Conservation (phyloP, 2,888 invertebrate genomes). For the Tuta absoluta region DNA sequence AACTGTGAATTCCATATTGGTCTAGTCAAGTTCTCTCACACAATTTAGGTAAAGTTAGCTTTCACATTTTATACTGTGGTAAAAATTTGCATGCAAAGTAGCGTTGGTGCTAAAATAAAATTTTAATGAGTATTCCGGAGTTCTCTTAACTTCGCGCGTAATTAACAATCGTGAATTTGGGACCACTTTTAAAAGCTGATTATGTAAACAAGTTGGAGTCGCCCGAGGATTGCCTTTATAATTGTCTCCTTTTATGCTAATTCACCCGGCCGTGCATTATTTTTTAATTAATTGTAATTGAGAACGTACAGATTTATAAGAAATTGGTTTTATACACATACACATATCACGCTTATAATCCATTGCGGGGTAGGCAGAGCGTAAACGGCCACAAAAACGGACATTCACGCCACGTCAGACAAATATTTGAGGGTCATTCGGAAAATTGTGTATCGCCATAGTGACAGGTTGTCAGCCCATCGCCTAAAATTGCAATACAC, state of each 20-base stretch:
- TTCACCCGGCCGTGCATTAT: neutral
- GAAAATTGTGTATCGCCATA: no score
- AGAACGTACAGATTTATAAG: neutral
- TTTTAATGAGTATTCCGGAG: neutral
- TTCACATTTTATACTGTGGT: neutral
- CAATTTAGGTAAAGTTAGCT: neutral
- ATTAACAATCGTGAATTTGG: conserved; percentile 7
- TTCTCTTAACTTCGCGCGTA: conserved; percentile 8
- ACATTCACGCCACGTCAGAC: no score
- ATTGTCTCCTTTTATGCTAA: conserved; percentile 10
- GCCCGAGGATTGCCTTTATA: conserved; percentile 14
- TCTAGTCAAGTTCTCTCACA: neutral
- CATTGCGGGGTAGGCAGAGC: no score
- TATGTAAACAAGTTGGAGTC: conserved; percentile 3
- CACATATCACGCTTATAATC: no score
- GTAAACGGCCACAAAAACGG: no score
- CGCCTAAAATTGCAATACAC: no score
- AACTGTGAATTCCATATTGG: neutral
- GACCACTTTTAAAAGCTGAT: conserved; percentile 8
- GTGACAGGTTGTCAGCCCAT: no score
- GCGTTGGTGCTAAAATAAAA: conserved; percentile 5
- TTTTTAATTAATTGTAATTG: neutral
- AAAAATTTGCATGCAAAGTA: conserved; percentile 5
- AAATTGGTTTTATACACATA: no score
- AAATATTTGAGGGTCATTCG: no score